Evolutionary conservation across 2,888 invertebrate genomes (phyloP), one percentile per base, ranked within the genome.

Genomic region (Drosophila neotestacea): DNA sequence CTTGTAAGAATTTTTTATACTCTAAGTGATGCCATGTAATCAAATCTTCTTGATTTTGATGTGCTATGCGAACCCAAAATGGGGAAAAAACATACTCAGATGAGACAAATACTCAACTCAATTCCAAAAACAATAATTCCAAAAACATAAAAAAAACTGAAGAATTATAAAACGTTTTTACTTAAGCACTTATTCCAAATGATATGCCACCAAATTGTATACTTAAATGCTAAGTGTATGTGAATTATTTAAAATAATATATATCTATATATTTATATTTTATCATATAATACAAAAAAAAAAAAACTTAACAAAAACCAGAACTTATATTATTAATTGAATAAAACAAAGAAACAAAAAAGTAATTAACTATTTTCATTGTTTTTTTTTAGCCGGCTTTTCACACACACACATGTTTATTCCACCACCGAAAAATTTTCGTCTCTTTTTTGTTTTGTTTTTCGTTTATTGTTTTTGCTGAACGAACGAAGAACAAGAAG

Each of bases 171-270:
- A 55, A 44, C 32, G 50, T 41, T 72, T 69, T 54, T 58, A 64
- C 54, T 81, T 73, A 82, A 68, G 72, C 70, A 78, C 81, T 73
- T 69, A 83, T 69, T 84, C 84, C 86, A 88, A 84, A 88, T 86
- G 71, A 88, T 82, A 85, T 73, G 72, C 74, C 58, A 88, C 84
- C 90, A 86, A 89, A 85, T 48, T 85, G 82, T 88, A 65, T 81
- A 74, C 70, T 6, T 73, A 67, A 61, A 41, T 60, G 55, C 52
- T 72, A 85, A 85, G 64, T 85, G 51, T 79, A 79, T 81, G 70
- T 67, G 67, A 72, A 74, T 66, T 64, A 64, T 80, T 77, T 77
- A 67, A 70, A 63, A 77, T 73, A 66, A 72, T 46, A 46, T 51
- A 56, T 55, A 52, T 64, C 63, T 46, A 46, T 65, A 68, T 51